Evolutionary conservation across 37 sponge, comb jelly and placozoan species (phyloP).

Genomic region (Tethya wilhelma): DNA sequence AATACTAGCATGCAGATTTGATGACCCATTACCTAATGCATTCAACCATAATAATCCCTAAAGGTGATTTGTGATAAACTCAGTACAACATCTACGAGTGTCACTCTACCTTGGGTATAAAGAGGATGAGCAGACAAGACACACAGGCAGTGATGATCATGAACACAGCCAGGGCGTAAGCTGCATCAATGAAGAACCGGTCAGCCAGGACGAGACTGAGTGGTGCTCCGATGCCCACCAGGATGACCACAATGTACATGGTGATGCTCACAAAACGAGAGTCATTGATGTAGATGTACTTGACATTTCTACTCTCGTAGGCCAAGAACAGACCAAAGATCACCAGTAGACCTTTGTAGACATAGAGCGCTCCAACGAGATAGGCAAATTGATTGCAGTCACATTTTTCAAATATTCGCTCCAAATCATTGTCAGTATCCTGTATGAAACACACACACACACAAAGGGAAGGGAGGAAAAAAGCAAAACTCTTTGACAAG

Average conservation of each 20-base stretch:
- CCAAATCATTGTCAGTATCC: not conserved
- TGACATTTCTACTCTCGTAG: conserved; percentile 88
- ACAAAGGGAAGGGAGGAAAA: no score
- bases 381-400: conserved; percentile 48
- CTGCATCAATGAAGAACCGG: conserved; percentile 45
- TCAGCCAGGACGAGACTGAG: conserved; percentile 59
- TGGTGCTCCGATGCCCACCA: conserved; percentile 65
- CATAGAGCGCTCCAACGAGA: conserved; percentile 73
- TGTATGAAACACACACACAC: no score
- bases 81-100: no score
- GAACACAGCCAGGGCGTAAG: conserved; percentile 53
- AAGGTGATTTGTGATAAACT: no score
- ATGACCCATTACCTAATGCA: no score
- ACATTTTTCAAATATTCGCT: conserved; percentile 26
- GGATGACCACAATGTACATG: conserved; percentile 67
- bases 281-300: conserved; percentile 74
- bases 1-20: no score
- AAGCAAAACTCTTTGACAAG: no score
- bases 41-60: no score
- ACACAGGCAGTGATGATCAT: conserved; percentile 38
- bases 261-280: conserved; percentile 70
- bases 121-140: conserved; percentile 55
- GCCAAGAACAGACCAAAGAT: conserved; percentile 84
- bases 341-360: conserved; percentile 71
- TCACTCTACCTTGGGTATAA: conserved; percentile 55